Evolutionary conservation across 1,140 invertebrate genomes (phyloP), one percentile per base, ranked within the genome.

Genomic region (Charaxes varanes): DNA sequence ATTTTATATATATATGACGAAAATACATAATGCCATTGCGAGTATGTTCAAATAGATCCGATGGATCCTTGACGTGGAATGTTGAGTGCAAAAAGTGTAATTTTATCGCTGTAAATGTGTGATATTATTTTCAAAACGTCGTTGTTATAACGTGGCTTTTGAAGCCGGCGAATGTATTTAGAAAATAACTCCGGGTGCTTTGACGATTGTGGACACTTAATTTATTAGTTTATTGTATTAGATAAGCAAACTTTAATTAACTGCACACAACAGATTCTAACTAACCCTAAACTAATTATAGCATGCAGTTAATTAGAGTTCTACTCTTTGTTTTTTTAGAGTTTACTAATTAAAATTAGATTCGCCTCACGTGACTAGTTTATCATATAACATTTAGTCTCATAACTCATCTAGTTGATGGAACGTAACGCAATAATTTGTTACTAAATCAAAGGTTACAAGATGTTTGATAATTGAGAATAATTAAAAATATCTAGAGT

Each of bases 141-240:
- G 66, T 78, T 79, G 60, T 76, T 68, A 68, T 60, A 53, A 60
- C 60, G 64, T 53, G 72, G 76, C 76, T 82, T 80, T 47, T 72
- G 65, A 80, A 78, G 78, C 70, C 76, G 67, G 66, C 66, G 55
- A n/a, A 76, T 78, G 77, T 79, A 73, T 63, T 74, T 80, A 80
- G 68, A 71, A n/a, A 63, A 71, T 71, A 78, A 80, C 66, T 80
- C 69, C 76, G 73, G 78, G 78, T 83, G 78, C 78, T 83, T 82
- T 80, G 76, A 80, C 78, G 73, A 82, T 80, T 78, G 72, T 82
- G 76, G 76, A 78, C 62, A 78, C 70, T 77, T 68, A 61, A 74
- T n/a, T n/a, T n/a, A n/a, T n/a, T 82, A 82, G 78, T 77, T 74
- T 70, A 72, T 73, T 77, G 69, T 76, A 72, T 69, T 79, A 73